These are phyloP conservation scores for Toxotes lorentzi DNA, from an alignment of 2,797 vertebrate genomes.

Conservation along the genomic window DNA sequence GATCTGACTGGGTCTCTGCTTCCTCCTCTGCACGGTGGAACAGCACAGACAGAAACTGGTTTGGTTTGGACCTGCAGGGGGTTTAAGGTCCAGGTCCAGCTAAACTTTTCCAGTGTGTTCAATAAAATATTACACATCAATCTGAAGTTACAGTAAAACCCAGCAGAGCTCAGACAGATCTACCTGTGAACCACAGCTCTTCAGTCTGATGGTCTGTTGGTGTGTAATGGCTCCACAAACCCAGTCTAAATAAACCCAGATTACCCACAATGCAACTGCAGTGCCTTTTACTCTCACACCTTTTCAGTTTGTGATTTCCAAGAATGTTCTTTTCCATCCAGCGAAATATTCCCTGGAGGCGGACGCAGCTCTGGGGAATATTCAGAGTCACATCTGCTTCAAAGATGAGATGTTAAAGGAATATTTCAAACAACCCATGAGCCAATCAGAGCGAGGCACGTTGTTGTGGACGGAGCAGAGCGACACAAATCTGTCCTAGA, in stretches of 20 bases:
- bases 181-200: background rate
- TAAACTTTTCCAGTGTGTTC: background rate
- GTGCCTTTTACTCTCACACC: slow-evolving; percentile 49
- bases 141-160: background rate
- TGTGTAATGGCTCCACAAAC: slow-evolving; percentile 48
- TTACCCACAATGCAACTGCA: slow-evolving; percentile 61
- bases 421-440: too few species aligned
- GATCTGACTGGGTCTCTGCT: too few species aligned
- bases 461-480: too few species aligned
- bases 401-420: slow-evolving; percentile 64
- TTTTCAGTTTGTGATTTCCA: slow-evolving; percentile 67
- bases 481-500: too few species aligned
- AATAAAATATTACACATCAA: background rate
- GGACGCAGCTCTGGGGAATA: background rate
- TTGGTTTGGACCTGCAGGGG: background rate
- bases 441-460: too few species aligned
- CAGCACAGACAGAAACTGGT: background rate
- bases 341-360: slow-evolving; percentile 47
- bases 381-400: slow-evolving; percentile 68
- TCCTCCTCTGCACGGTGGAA: too few species aligned
- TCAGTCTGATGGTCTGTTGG: slow-evolving; percentile 23
- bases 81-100: background rate
- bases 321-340: slow-evolving; percentile 75
- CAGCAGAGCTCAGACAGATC: background rate
- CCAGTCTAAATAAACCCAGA: slow-evolving; percentile 71